Evolutionary conservation across 2,113 vertebrate species (phyloP).

Genomic region (Hippocampus barbouri): DNA sequence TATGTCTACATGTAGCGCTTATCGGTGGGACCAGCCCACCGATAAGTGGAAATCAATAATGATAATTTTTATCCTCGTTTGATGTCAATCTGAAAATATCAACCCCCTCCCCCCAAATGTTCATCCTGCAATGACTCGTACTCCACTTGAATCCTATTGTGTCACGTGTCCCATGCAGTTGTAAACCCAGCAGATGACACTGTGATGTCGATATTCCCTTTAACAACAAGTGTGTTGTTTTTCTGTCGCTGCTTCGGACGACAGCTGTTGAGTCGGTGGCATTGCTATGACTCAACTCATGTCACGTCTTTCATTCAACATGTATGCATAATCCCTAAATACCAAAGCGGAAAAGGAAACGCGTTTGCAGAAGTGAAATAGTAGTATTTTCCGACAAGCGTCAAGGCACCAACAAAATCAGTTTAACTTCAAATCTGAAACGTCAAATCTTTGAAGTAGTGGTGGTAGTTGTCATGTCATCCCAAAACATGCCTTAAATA

Average conservation of each 20-base stretch:
- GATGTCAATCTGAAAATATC: no score
- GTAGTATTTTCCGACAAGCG: constrained; percentile 19
- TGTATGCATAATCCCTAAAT: not conserved
- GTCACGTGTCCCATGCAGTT: not conserved
- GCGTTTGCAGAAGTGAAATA: constrained; percentile 46
- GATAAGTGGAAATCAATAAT: no score
- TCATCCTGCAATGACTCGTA: not conserved
- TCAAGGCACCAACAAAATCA: not conserved
- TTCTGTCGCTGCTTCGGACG: not conserved
- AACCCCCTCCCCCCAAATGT: no score
- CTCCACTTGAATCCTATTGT: not conserved
- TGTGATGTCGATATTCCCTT: not conserved
- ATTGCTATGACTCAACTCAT: not conserved
- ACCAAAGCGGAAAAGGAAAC: not conserved
- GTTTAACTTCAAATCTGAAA: not conserved
- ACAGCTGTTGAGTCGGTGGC: not conserved
- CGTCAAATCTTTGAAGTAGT: not conserved
- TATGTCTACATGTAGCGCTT: no score
- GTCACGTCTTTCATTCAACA: not conserved
- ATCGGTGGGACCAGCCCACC: no score
- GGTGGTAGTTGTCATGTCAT: not conserved
- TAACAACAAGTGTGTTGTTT: not conserved
- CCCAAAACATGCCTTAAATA: no score
- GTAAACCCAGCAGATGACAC: not conserved
- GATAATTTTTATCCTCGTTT: no score